Base-by-base conservation (phyloP, 2,797 vertebrate genomes). In the Mionectes olivaceus region DNA sequence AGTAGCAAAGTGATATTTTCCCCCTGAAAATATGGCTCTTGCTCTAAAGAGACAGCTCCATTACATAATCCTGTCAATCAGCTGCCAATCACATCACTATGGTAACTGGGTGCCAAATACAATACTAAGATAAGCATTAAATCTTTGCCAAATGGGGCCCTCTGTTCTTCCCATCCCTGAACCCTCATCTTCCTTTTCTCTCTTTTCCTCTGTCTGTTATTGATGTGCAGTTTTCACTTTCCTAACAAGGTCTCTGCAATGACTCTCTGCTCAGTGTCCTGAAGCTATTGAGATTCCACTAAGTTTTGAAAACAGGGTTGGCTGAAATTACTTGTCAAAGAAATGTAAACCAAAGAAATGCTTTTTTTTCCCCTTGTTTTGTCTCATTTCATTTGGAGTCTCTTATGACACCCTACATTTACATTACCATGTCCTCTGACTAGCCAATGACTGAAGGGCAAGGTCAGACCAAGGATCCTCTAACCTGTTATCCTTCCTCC, bases 1-100 rank as follows among this genome's bases (percentile, higher is more conserved):
- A 77, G 57, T 27, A 91, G 35, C n/a, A 89, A 84, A 88, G 41
- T n/a, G 49, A 73, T 71, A 39, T 86, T 92, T 90, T 68, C 22
- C 60, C 41, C 28, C 50, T 33, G 82, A 83, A 93, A 92, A 89
- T 37, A 75, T 47, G 81, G 69, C 76, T 96, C 23, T 70, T 64
- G 57, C 81, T 95, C 78, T 55, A 30, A 39, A 55, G 74, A 95
- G 65, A 93, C 63, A 73, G 64, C 46, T 94, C 70, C 68, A 84
- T 88, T 81, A 96, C 18, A 14, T 87, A 93, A 92, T 95, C 53
- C 69, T 60, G 90, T 90, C 96, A 93, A 90, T 83, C 82, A 87
- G 60, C 56, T 94, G 88, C 70, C 96, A 95, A 89, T 93, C 87
- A 80, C 73, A 84, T 92, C 83, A 49, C 85, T 78, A 59, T 83